Base-by-base conservation (phyloP, 2,797 vertebrate genomes). In the Spinibarbus caldwelli region DNA sequence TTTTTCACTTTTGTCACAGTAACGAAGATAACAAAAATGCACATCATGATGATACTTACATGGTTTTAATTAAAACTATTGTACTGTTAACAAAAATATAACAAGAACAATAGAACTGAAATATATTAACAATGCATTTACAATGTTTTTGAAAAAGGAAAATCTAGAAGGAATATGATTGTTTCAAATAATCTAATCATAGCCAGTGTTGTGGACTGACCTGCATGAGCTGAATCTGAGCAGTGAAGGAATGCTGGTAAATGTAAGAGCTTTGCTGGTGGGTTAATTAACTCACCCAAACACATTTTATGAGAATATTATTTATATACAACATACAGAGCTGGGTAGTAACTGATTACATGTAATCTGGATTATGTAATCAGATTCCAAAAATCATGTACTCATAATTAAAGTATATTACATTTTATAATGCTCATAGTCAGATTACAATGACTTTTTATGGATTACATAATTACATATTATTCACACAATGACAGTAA, bases 11-110 rank as follows among this genome's bases (percentile, higher is more conserved):
- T 9, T 4, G 14, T 31, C 43, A 38, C 52, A 59, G 75, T 38
- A 15, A 31, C 4, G 5, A 10, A 41, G 36, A 41, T n/a, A 41
- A 73, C 19, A 23, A 9, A 38, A 77, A 77, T 17, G 21, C 21
- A 9, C 23, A 75, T 23, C 45, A 23, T n/a, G 11, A 36, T 8
- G 49, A n/a, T 23, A 76, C 41, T 78, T 59, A 15, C 75, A 77
- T 2, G 15, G 34, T 26, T 77, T 41, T 41, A 77, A 57, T 59
- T 77, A 77, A 77, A 77, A 41, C 14, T 17, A 41, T 78, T 76
- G 75, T 78, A 59, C 14, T 57, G 8, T 38, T 78, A 57, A 10
- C 31, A 54, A 10, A 36, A 26, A 77, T 57, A 26, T 38, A 26
- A 57, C 19, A 38, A n/a, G n/a, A n/a, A n/a, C n/a, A n/a, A n/a